These are phyloP conservation scores for Hippocampus zosterae DNA, from an alignment of 2,113 vertebrate species.

Conservation along the genomic window DNA sequence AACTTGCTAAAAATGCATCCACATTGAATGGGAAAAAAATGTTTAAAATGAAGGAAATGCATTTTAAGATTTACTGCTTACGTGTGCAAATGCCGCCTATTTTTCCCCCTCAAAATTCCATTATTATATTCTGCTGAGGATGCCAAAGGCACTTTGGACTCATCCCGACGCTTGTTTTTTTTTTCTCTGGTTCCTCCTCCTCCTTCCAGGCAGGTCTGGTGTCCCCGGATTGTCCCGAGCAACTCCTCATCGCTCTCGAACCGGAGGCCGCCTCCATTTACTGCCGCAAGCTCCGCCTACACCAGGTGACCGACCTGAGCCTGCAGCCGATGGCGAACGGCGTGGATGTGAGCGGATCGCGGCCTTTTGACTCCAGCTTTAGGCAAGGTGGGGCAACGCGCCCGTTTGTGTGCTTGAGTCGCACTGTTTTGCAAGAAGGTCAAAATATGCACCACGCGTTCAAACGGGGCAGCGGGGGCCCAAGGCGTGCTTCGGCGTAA, in stretches of 20 bases:
- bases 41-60: no score
- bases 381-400: conserved; percentile 79
- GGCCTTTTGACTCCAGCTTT: conserved; percentile 84
- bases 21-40: no score
- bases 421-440: no score
- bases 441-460: background rate
- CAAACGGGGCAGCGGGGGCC: conserved; percentile 8
- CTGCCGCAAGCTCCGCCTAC: conserved; percentile 88
- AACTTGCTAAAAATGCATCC: no score
- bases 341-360: conserved; percentile 65
- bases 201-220: conserved; percentile 83
- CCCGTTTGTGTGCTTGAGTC: background rate
- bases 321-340: conserved; percentile 68
- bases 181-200: background rate
- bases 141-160: no score
- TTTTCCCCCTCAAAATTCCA: no score
- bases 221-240: conserved; percentile 80
- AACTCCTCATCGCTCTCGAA: conserved; percentile 90
- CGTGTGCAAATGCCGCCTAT: no score
- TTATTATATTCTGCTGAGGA: no score
- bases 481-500: conserved; percentile 41
- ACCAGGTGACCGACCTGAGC: conserved; percentile 90
- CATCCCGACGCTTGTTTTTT: background rate
- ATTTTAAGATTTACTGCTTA: no score
- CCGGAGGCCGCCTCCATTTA: conserved; percentile 94